Base-by-base conservation (phyloP, 1,140 invertebrate genomes). In the Berghia stephanieae region DNA sequence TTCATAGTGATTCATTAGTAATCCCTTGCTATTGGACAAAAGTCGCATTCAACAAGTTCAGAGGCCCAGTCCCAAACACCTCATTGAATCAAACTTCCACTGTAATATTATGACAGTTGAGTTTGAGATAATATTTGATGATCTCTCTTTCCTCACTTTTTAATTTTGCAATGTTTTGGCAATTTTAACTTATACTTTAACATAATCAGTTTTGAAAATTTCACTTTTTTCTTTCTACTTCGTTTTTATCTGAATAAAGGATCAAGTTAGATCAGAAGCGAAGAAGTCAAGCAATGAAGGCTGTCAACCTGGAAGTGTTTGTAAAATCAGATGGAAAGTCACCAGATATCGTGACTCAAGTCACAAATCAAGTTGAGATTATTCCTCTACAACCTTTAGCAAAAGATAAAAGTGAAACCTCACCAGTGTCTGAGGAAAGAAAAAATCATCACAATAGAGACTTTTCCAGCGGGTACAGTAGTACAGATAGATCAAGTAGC, bases 381-480 rank as follows among this genome's bases (percentile, higher is more conserved):
- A 69, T 55, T 70, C 49, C 36, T n/a, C 21, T 77, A 55, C 18
- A 8, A 43, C n/a, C 31, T n/a, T 18, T 44, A 43, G 27, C 42
- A 31, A n/a, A n/a, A n/a, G n/a, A n/a, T n/a, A n/a, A n/a, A n/a
- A n/a, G n/a, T n/a, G n/a, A n/a, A n/a, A n/a, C n/a, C n/a, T n/a
- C n/a, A n/a, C n/a, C n/a, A n/a, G n/a, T n/a, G n/a, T n/a, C 4
- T 1, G 67, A 77, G 36, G 24, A 34, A 18, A 27, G 24, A 43
- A 63, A 76, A 5, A n/a, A 31, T 10, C 74, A 38, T 13, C 52
- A 40, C 31, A 49, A 42, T 31, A 66, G 78, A 66, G 80, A 81
- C 52, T 80, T 79, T 46, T 82, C 81, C 31, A 82, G 81, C 52
- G 81, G 81, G n/a, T 82, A 82, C 77, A 82, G 81, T 70, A 82